Percentiles rank a stretch among this genome's conserved stretches.
Conservation (phyloP, 1,140 invertebrate species). For the Riptortus pedestris region DNA sequence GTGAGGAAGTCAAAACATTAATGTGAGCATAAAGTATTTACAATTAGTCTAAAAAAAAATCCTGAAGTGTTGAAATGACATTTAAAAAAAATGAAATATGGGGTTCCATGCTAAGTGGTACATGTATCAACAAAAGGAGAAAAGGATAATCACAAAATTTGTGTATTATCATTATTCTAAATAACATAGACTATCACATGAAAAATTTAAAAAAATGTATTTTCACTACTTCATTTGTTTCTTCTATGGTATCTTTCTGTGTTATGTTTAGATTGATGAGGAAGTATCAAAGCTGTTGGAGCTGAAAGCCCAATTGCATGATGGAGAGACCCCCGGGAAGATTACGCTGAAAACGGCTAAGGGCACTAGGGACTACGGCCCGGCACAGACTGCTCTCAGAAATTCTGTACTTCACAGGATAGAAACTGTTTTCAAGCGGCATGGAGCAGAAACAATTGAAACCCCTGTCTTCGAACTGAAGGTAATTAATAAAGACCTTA, state of each 20-base stretch:
- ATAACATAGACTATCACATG: not conserved
- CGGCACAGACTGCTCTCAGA: conserved; percentile 87
- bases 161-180: not conserved
- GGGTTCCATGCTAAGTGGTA: too few relatives aligned
- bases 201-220: not conserved
- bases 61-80: too few relatives aligned
- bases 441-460: conserved; percentile 97
- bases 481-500: too few relatives aligned
- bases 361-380: conserved; percentile 91
- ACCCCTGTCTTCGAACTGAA: conserved; percentile 98
- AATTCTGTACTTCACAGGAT: conserved; percentile 84
- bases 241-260: not conserved
- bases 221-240: not conserved
- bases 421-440: conserved; percentile 81
- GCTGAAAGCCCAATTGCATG: conserved; percentile 59
- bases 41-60: not conserved
- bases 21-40: not conserved
- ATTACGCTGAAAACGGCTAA: conserved; percentile 85
- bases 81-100: too few relatives aligned
- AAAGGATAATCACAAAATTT: too few relatives aligned
- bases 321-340: conserved; percentile 50
- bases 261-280: conserved; percentile 51
- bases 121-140: too few relatives aligned
- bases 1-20: too few relatives aligned
- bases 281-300: conserved; percentile 72